Evolutionary conservation across 2,113 vertebrate species (phyloP).

Genomic region (Ammodytes dubius): DNA sequence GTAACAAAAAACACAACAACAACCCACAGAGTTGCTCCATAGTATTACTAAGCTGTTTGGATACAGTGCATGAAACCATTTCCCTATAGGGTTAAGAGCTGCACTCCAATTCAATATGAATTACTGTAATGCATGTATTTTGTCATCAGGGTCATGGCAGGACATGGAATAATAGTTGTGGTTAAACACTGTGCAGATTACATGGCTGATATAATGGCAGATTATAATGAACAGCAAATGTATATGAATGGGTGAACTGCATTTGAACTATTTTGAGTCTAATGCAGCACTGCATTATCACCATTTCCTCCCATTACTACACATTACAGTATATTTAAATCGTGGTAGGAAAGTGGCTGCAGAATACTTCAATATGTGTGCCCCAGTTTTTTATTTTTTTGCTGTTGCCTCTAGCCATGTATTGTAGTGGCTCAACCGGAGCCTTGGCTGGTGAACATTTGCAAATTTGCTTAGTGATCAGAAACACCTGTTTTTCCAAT

Average conservation of each 20-base stretch:
- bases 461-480: conserved; percentile 75
- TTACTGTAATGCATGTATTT: conserved; percentile 27
- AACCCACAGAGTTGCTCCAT: conserved; percentile 1
- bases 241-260: conserved; percentile 39
- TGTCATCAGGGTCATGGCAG: conserved; percentile 55
- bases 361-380: conserved; percentile 49
- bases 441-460: conserved; percentile 68
- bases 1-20: conserved; percentile 21
- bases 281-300: conserved; percentile 44
- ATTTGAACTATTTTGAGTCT: conserved; percentile 38
- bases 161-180: conserved; percentile 52
- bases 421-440: conserved; percentile 61
- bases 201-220: conserved; percentile 29
- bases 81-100: conserved; percentile 1
- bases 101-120: conserved; percentile 2
- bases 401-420: conserved; percentile 58
- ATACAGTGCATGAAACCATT: conserved; percentile 3
- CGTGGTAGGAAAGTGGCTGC: conserved; percentile 31
- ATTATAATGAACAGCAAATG: conserved; percentile 46
- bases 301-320: conserved; percentile 50
- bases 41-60: not conserved
- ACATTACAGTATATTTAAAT: conserved; percentile 43
- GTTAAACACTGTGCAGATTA: conserved; percentile 44
- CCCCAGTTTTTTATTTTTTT: conserved; percentile 55
- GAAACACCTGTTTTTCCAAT: conserved; percentile 80